phyloP scores from a whole-genome alignment of 2,888 invertebrate genomes.

The Spodoptera exigua region DNA sequence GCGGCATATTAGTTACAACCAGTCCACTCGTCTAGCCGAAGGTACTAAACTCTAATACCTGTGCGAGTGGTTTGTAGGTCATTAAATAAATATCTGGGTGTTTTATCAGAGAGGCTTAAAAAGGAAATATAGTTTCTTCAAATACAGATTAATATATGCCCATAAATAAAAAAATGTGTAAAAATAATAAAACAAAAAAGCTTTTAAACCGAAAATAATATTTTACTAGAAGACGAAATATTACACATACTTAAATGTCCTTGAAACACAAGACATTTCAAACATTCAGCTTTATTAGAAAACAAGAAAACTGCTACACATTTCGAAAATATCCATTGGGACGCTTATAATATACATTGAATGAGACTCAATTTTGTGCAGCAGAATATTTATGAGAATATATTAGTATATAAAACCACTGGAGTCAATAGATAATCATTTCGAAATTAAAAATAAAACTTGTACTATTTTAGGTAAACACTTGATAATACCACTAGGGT shows the following conservation, averaged over 20 bases:
- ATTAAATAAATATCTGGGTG: too few relatives aligned
- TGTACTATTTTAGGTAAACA: conserved; percentile 73
- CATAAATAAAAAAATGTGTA: background rate
- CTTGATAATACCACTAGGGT: conserved; percentile 51
- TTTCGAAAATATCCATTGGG: conserved; percentile 78
- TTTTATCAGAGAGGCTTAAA: too few relatives aligned
- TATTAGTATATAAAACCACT: conserved; percentile 52
- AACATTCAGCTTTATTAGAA: conserved; percentile 72
- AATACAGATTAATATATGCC: background rate
- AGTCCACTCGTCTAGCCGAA: too few relatives aligned
- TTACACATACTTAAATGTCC: conserved; percentile 81
- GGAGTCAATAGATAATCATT: conserved; percentile 60
- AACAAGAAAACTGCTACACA: conserved; percentile 78
- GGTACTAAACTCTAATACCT: too few relatives aligned
- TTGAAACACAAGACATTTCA: conserved; percentile 73
- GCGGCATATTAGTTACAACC: too few relatives aligned
- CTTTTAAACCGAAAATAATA: conserved; percentile 85
- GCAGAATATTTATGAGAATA: conserved; percentile 59
- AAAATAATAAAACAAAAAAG: conserved; percentile 64
- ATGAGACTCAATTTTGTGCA: conserved; percentile 69
- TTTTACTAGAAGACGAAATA: conserved; percentile 87
- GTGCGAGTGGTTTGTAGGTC: too few relatives aligned
- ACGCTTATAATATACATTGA: conserved; percentile 60
- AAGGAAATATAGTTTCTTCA: too few relatives aligned
- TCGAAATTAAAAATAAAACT: conserved; percentile 62